Conservation (phyloP, 1,140 invertebrate genomes). For the Thrips palmi region DNA sequence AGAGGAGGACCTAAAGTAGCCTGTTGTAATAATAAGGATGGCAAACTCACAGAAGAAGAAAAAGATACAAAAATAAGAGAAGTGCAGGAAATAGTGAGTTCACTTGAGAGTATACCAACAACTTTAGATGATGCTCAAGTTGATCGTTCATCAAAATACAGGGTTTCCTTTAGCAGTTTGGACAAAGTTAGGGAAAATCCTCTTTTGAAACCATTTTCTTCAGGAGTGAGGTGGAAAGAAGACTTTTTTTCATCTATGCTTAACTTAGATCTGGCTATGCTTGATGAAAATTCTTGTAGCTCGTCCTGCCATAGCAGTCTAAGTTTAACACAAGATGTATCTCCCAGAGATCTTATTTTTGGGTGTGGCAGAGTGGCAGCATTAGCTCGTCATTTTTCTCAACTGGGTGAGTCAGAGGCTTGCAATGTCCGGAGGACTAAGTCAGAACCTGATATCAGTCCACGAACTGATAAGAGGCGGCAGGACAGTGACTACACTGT, state of each 20-base stretch:
- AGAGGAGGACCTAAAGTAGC: no score
- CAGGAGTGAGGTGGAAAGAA: no score
- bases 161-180: no score
- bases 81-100: conserved; percentile 25
- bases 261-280: no score
- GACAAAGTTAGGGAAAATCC: no score
- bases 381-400: conserved; percentile 35
- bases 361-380: conserved; percentile 37
- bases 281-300: no score
- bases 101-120: not conserved
- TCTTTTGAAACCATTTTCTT: no score
- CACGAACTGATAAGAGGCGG: conserved; percentile 8
- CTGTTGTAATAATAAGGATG: conserved; percentile 6
- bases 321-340: conserved; percentile 13
- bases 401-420: conserved; percentile 25
- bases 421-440: conserved; percentile 17
- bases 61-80: conserved; percentile 29
- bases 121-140: not conserved
- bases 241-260: no score
- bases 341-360: conserved; percentile 35
- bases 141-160: no score
- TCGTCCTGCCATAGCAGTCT: no score
- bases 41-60: conserved; percentile 25
- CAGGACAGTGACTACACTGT: conserved; percentile 11
- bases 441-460: conserved; percentile 16